phyloP scores from a whole-genome alignment of 92 coral and sea anemone genomes.

The Parazoanthus swiftii region DNA sequence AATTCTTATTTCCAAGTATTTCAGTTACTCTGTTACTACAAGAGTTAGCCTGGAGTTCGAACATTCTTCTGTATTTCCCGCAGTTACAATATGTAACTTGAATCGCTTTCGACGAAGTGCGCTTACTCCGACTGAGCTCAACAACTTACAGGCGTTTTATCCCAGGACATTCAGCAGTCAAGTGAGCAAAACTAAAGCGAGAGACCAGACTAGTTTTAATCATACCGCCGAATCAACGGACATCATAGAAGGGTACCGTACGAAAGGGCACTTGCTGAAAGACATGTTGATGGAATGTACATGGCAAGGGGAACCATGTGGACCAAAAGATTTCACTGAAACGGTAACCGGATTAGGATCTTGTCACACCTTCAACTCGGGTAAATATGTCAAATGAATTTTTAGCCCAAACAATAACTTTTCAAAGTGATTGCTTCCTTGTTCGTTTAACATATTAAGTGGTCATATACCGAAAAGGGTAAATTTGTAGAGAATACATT shows the following conservation, averaged over 20 bases:
- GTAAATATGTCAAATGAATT: background rate
- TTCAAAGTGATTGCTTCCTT: no score
- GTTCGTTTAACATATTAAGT: no score
- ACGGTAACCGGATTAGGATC: slow-evolving; percentile 36
- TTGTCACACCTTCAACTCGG: slow-evolving; percentile 43
- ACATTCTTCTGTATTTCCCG: background rate
- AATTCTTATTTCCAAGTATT: slow-evolving; percentile 20
- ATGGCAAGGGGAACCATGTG: slow-evolving; percentile 34
- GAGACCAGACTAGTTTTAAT: background rate
- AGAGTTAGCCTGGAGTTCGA: slow-evolving; percentile 23
- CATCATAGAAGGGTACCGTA: background rate
- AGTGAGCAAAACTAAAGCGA: background rate
- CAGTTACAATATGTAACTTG: slow-evolving; percentile 16
- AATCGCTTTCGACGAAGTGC: background rate
- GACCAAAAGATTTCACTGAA: slow-evolving; percentile 25
- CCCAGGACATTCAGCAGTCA: background rate
- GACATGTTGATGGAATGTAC: slow-evolving; percentile 30
- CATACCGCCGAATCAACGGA: background rate
- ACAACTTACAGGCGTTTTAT: background rate
- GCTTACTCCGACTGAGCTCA: background rate
- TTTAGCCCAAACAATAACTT: no score
- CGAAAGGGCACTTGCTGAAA: slow-evolving; percentile 27
- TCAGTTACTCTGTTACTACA: background rate
- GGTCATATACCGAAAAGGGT: no score
- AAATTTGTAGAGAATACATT: no score